Conservation (phyloP, 2,113 vertebrate genomes). For the Pteropus alecto region DNA sequence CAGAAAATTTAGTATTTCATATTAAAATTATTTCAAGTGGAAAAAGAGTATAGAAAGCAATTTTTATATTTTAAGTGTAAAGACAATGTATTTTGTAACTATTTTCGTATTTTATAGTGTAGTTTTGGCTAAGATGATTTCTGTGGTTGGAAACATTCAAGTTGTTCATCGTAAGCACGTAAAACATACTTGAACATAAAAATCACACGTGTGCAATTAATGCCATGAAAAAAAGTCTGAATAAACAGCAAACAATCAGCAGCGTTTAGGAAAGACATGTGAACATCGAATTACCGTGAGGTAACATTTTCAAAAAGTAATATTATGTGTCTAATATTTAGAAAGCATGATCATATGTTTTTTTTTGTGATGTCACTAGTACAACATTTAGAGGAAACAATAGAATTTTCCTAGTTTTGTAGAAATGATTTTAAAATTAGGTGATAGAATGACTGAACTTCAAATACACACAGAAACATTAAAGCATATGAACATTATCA, state of each 20-base stretch:
- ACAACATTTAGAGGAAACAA: background rate
- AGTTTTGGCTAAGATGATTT: background rate
- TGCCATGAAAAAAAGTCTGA: too few species aligned
- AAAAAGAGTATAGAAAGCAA: conserved; percentile 22
- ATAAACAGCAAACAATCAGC: background rate
- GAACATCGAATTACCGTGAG: background rate
- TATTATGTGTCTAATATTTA: background rate
- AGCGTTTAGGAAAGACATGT: background rate
- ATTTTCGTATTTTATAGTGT: background rate
- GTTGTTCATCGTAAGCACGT: background rate
- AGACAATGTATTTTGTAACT: background rate
- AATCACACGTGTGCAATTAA: background rate
- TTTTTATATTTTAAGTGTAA: background rate
- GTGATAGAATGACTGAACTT: background rate
- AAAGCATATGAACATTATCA: background rate
- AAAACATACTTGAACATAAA: background rate
- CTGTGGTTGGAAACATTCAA: background rate
- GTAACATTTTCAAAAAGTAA: background rate
- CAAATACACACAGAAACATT: background rate
- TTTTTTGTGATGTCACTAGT: background rate
- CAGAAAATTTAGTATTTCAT: conserved; percentile 33
- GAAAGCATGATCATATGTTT: background rate
- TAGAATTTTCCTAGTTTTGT: background rate
- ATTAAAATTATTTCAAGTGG: background rate
- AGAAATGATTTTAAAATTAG: background rate